phyloP scores from a whole-genome alignment of 2,888 invertebrate species.

The Tuberolachnus salignus region DNA sequence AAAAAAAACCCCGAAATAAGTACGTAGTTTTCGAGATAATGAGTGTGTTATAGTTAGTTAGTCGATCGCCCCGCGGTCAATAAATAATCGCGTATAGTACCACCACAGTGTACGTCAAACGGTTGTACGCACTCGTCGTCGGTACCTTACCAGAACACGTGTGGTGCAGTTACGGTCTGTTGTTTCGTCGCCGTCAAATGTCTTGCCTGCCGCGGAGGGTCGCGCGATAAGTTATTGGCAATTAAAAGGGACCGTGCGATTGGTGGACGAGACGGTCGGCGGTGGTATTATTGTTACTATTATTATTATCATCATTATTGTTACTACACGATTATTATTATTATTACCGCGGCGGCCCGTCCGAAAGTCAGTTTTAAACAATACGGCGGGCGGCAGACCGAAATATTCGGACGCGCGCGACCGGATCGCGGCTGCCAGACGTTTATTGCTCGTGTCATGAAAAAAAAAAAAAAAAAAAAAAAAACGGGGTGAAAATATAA shows the following conservation, averaged over 20 bases:
- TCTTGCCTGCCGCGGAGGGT: background rate
- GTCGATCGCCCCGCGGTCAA: too few species aligned
- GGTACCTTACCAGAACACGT: background rate
- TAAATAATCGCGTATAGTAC: too few species aligned
- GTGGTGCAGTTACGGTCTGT: background rate
- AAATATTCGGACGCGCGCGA: background rate
- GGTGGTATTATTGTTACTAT: background rate
- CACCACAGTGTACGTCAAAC: too few species aligned
- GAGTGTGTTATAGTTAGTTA: too few species aligned
- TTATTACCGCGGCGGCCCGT: too few species aligned
- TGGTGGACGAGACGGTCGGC: constrained; percentile 6
- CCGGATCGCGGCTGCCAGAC: background rate
- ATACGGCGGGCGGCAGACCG: background rate
- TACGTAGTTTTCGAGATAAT: too few species aligned
- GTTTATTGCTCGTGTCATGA: too few species aligned
- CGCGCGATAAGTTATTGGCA: constrained; percentile 28
- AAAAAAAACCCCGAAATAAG: too few species aligned
- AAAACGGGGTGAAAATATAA: too few species aligned
- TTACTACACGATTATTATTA: background rate
- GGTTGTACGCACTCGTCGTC: too few species aligned
- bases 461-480: too few species aligned
- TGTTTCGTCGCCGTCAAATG: constrained; percentile 1
- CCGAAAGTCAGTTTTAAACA: constrained; percentile 1
- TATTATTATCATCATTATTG: too few species aligned
- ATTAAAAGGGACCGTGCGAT: constrained; percentile 22